phyloP scores from a whole-genome alignment of 2,113 vertebrate species.

The Greenwoodochromis staneri region DNA sequence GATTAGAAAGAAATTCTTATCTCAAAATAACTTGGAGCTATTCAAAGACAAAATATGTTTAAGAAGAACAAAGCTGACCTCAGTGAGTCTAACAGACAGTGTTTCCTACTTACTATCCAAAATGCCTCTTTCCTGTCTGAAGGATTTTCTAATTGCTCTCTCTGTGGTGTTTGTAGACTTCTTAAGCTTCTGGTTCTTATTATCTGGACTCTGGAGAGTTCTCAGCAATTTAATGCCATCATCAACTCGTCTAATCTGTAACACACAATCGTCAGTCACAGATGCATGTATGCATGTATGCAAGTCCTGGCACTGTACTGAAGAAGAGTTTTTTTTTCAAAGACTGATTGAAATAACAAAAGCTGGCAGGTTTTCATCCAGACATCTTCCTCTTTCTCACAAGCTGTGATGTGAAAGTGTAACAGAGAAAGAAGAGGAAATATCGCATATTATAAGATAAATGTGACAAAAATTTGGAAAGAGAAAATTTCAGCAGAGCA shows the following conservation, averaged over 20 bases:
- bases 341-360: not conserved
- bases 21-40: not conserved
- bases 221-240: not conserved
- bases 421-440: not conserved
- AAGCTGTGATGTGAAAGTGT: not conserved
- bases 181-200: not conserved
- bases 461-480: not conserved
- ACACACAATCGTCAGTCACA: not conserved
- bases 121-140: constrained; percentile 10
- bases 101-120: not conserved
- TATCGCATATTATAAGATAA: not conserved
- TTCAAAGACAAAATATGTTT: not conserved
- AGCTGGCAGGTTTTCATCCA: not conserved
- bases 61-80: not conserved
- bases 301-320: not conserved
- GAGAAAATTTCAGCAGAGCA: not conserved
- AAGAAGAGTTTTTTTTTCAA: not conserved
- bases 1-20: rapidly evolving
- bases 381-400: not conserved
- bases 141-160: not conserved
- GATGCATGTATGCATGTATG: not conserved
- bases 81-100: not conserved
- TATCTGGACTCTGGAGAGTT: not conserved
- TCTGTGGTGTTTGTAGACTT: not conserved
- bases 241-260: not conserved